A percentile compares a stretch with the other conserved stretches of the same genome.
These are phyloP conservation scores for Rhizomys pruinosus DNA, from an alignment of 2,113 vertebrate genomes.

Conservation along the genomic window DNA sequence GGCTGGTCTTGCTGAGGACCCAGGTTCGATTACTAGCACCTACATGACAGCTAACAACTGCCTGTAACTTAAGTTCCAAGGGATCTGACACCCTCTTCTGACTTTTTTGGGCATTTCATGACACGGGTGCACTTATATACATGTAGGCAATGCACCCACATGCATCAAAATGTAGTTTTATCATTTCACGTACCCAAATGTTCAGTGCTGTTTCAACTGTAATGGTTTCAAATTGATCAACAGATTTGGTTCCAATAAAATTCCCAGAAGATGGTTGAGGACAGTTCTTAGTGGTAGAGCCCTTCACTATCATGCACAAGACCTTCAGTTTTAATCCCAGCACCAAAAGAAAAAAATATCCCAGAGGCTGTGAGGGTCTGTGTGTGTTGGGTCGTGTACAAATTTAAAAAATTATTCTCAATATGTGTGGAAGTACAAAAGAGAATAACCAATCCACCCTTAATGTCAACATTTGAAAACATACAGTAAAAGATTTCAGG, in stretches of 20 bases:
- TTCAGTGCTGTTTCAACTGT: not conserved
- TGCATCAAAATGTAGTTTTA: no score
- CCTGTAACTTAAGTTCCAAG: no score
- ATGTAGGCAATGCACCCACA: no score
- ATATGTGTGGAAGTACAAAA: not conserved
- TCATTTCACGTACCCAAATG: not conserved
- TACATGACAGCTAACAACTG: no score
- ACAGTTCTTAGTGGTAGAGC: no score
- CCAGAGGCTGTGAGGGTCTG: no score
- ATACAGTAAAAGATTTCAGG: not conserved
- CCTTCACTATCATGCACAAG: not conserved
- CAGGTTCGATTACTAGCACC: no score
- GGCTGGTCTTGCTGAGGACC: no score
- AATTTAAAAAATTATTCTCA: not conserved
- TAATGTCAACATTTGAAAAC: not conserved
- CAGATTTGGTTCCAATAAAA: not conserved
- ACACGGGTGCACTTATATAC: no score
- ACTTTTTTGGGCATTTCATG: no score
- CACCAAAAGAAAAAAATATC: not conserved
- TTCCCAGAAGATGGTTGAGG: not conserved
- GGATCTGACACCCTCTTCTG: no score
- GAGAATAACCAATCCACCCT: not conserved
- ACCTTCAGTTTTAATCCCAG: not conserved
- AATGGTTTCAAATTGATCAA: not conserved
- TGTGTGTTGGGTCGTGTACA: not conserved